phyloP scores from a whole-genome alignment of 2,113 vertebrate species.

The Laticauda laticaudata region DNA sequence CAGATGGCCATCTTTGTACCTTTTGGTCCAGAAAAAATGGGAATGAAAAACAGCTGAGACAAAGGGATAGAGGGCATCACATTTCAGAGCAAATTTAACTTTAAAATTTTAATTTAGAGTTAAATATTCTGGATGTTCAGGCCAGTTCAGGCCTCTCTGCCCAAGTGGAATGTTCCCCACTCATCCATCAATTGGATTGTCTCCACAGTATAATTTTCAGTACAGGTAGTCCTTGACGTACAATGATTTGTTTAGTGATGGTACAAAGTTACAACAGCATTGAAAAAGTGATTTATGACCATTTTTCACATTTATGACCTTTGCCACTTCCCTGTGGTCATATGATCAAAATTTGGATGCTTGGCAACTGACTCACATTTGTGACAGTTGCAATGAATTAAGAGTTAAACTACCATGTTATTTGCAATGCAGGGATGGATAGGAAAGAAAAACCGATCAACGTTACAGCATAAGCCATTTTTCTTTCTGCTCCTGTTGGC shows the following conservation, averaged over 20 bases:
- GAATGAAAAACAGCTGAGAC: not conserved
- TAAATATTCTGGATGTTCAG: not conserved
- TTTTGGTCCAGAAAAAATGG: conserved; percentile 47
- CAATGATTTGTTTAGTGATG: not conserved
- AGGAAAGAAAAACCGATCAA: not conserved
- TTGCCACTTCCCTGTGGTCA: not conserved
- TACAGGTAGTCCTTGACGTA: not conserved
- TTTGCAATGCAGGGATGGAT: not conserved
- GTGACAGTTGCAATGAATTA: not conserved
- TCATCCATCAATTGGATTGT: not conserved
- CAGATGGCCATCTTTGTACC: conserved; percentile 83
- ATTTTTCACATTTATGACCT: not conserved
- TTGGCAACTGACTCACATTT: not conserved
- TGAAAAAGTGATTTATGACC: not conserved
- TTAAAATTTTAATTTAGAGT: not conserved
- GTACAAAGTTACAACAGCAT: not conserved
- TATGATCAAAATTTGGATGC: not conserved
- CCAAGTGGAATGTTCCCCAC: not conserved
- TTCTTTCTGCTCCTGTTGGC: not conserved
- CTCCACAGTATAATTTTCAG: not conserved
- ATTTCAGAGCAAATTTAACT: not conserved
- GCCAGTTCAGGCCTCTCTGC: not conserved
- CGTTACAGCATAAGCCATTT: not conserved
- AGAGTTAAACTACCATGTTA: not conserved
- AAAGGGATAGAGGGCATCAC: not conserved